These are phyloP conservation scores for Nyleta sp. DNA, from an alignment of 2,888 invertebrate genomes.

Conservation along the genomic window DNA sequence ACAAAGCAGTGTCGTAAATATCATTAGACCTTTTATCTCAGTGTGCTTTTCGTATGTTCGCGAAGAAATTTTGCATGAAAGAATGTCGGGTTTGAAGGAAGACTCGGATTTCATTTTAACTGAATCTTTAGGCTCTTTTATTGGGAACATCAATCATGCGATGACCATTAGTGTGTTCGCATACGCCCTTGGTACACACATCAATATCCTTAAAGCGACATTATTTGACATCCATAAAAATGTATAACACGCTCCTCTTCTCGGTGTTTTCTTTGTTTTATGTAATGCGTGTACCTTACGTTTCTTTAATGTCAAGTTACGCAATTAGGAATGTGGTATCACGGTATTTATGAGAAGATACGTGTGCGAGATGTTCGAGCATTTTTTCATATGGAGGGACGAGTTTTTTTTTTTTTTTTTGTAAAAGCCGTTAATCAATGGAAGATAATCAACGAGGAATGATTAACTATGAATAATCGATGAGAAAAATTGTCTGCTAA, in stretches of 20 bases:
- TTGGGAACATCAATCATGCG: conserved; percentile 48
- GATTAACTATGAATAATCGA: background rate
- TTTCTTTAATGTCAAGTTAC: conserved; percentile 12
- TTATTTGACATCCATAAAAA: conserved; percentile 35
- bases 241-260: conserved; percentile 38
- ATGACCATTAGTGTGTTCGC: conserved; percentile 18
- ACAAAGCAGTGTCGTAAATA: too few species aligned
- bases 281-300: background rate
- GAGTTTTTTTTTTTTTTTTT: background rate
- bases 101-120: conserved; percentile 29
- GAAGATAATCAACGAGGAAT: background rate
- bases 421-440: background rate
- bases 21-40: too few species aligned
- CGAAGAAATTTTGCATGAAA: background rate
- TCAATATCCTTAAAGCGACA: conserved; percentile 33
- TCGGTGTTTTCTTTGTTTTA: conserved; percentile 24
- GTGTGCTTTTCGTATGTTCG: too few species aligned
- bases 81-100: background rate
- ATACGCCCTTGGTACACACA: conserved; percentile 1
- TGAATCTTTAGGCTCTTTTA: conserved; percentile 35
- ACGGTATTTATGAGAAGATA: background rate
- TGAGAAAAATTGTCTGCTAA: background rate
- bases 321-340: background rate
- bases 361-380: background rate
- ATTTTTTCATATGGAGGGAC: background rate